phyloP scores from a whole-genome alignment of 2,797 vertebrate genomes.

The Cyprinella venusta region DNA sequence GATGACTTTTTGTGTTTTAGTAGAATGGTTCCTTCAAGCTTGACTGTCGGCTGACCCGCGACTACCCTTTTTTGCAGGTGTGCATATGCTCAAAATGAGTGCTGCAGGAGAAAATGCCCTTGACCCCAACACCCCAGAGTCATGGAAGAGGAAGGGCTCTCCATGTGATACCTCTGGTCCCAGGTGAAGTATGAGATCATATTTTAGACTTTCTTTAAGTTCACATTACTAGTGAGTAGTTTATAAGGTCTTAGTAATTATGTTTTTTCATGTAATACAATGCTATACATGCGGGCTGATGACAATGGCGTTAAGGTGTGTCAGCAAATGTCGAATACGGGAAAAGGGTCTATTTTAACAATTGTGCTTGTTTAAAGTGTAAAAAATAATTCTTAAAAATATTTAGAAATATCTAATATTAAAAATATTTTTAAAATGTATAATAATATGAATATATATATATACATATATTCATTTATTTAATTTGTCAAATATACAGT shows the following conservation, averaged over 20 bases:
- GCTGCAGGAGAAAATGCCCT: slow-evolving; percentile 90
- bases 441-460: too few relatives aligned
- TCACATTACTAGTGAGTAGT: neutral
- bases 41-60: slow-evolving; percentile 14
- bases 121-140: slow-evolving; percentile 86
- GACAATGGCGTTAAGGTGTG: neutral
- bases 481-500: too few relatives aligned
- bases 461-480: too few relatives aligned
- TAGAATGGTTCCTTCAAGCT: neutral
- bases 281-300: neutral
- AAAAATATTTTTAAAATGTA: too few relatives aligned
- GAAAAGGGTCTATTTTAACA: neutral
- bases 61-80: slow-evolving; percentile 72
- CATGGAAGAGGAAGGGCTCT: slow-evolving; percentile 91
- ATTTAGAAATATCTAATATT: too few relatives aligned
- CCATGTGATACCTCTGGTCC: slow-evolving; percentile 90
- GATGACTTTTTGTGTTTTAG: slow-evolving; percentile 24
- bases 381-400: too few relatives aligned
- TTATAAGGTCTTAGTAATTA: neutral
- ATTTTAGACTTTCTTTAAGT: neutral
- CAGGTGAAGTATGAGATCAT: slow-evolving; percentile 76
- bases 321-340: neutral
- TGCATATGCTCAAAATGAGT: slow-evolving; percentile 91
- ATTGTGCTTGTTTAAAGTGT: neutral
- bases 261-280: neutral